A percentile compares a stretch with the other conserved stretches of the same genome.
Conservation (phyloP, 1,140 invertebrate genomes). For the Trichomalopsis sarcophagae region DNA sequence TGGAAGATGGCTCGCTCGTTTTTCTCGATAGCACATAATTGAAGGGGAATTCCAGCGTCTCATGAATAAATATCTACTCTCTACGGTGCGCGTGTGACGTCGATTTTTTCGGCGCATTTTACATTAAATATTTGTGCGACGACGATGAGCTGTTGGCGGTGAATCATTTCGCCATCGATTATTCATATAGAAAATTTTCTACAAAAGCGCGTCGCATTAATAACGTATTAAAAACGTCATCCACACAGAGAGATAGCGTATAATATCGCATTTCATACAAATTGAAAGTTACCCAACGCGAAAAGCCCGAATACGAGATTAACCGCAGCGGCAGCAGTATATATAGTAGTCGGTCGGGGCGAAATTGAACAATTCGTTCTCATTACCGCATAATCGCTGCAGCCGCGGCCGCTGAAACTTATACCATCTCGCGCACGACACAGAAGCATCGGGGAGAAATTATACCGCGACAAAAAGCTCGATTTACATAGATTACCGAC, state of each 20-base stretch:
- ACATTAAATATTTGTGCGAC: background rate
- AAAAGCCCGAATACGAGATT: background rate
- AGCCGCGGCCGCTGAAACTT: background rate
- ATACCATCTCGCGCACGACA: no score
- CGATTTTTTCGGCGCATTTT: background rate
- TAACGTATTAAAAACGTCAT: no score
- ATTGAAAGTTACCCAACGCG: background rate
- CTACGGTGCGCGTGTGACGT: background rate
- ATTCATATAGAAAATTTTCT: background rate
- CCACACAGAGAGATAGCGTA: no score
- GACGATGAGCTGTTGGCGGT: no score
- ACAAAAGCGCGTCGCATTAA: background rate
- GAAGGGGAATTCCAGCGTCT: background rate
- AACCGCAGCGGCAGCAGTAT: background rate
- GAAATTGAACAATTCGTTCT: background rate
- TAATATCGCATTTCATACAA: background rate
- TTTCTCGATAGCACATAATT: background rate
- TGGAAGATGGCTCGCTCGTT: background rate
- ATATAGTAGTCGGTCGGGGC: background rate
- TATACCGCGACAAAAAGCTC: background rate
- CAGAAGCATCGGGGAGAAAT: background rate
- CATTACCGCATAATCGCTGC: background rate
- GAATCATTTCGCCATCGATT: background rate
- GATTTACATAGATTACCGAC: slow-evolving; percentile 1
- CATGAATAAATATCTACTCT: background rate